These are phyloP conservation scores for Mus musculus DNA, from an alignment of 2,113 vertebrate species.

Conservation along the genomic window DNA sequence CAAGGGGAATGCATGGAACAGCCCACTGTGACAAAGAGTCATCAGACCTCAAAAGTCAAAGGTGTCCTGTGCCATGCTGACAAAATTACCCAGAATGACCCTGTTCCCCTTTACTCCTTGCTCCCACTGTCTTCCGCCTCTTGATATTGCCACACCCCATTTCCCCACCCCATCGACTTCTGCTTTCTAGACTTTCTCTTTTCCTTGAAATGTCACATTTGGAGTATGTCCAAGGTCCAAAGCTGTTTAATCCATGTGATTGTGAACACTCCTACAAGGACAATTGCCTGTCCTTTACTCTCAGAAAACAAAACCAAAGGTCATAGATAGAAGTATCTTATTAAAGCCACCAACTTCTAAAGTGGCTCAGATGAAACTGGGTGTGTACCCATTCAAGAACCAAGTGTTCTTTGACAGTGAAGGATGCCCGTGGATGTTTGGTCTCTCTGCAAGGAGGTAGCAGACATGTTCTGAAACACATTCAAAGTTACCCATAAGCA, in stretches of 20 bases:
- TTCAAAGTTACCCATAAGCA: background rate
- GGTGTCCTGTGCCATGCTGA: background rate
- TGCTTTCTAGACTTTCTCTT: constrained; percentile 42
- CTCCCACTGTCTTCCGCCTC: background rate
- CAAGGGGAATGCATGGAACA: background rate
- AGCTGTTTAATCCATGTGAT: background rate
- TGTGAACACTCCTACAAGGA: background rate
- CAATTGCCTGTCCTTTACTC: background rate
- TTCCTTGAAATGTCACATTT: background rate
- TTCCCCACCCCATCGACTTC: background rate
- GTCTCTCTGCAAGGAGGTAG: background rate
- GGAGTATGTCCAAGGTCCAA: background rate
- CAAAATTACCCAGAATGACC: accelerated
- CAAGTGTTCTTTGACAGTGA: background rate
- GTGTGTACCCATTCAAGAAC: background rate
- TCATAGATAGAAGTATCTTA: background rate
- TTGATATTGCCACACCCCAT: background rate
- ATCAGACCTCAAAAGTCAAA: background rate
- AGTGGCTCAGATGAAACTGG: background rate
- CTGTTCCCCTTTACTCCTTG: no score
- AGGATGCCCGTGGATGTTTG: background rate
- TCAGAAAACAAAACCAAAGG: background rate
- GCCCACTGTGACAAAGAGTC: background rate
- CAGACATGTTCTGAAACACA: background rate
- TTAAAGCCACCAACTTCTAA: background rate